Evolutionary conservation across 2,113 vertebrate species (phyloP).

Genomic region (Aplodontia rufa): DNA sequence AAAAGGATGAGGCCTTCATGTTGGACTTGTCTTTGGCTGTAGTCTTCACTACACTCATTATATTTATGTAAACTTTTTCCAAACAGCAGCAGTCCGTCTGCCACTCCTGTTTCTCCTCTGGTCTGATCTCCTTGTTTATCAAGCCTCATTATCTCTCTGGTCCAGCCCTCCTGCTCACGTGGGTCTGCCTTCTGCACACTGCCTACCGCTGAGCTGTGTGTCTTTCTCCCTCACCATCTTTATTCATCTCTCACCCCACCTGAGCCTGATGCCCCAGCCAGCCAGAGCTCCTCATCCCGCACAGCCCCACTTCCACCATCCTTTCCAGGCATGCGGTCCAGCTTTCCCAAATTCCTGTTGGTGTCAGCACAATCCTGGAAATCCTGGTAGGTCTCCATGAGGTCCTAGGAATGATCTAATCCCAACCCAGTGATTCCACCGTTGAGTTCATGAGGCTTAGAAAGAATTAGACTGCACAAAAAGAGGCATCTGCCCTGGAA

Average conservation of each 20-base stretch:
- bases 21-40: not conserved
- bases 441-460: not conserved
- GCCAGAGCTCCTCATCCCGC: not conserved
- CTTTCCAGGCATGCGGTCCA: not conserved
- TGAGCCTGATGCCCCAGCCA: not conserved
- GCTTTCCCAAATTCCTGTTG: not conserved
- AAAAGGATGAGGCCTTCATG: not conserved
- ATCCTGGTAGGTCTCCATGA: not conserved
- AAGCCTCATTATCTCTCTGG: not conserved
- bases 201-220: not conserved
- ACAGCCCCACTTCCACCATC: not conserved
- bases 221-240: not conserved
- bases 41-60: not conserved
- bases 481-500: not conserved
- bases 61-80: not conserved
- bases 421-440: not conserved
- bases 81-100: too few species aligned
- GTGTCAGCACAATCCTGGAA: not conserved
- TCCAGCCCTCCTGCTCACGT: not conserved
- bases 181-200: not conserved
- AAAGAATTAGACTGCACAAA: not conserved
- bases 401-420: not conserved
- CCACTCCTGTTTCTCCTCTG: not conserved
- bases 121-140: not conserved
- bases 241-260: not conserved